Percentiles rank a stretch among this genome's conserved stretches.
Conservation (phyloP, 2,888 invertebrate species). For the Drosophila flavopinicola region DNA sequence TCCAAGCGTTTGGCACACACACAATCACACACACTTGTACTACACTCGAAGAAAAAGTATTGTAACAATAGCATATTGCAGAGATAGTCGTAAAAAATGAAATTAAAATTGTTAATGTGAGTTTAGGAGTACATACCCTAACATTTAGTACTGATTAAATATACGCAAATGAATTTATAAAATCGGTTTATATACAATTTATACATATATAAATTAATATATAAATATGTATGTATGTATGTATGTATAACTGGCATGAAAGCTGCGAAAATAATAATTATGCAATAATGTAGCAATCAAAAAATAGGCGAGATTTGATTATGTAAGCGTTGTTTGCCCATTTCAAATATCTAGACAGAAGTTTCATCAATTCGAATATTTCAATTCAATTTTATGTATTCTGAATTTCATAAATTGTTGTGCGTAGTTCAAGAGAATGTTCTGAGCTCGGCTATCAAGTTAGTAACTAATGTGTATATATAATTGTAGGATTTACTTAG, state of each 20-base stretch:
- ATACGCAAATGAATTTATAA: conserved; percentile 74
- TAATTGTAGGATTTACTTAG: conserved; percentile 12
- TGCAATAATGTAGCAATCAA: conserved; percentile 10
- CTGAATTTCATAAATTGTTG: conserved; percentile 4
- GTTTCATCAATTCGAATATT: not conserved
- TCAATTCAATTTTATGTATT: not conserved
- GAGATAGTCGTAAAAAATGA: conserved; percentile 21
- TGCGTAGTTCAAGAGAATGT: not conserved
- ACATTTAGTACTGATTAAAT: conserved; percentile 73
- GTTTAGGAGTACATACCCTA: conserved; percentile 49
- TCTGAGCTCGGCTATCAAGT: conserved; percentile 6
- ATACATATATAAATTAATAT: conserved; percentile 25
- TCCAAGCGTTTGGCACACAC: conserved; percentile 8
- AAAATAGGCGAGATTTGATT: conserved; percentile 1
- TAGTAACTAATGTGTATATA: conserved; percentile 14
- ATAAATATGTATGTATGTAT: no score
- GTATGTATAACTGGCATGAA: not conserved
- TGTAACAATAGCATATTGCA: conserved; percentile 21
- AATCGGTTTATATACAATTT: conserved; percentile 70
- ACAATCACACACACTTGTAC: conserved; percentile 3
- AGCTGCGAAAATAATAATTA: conserved; percentile 6
- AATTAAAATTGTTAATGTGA: conserved; percentile 62
- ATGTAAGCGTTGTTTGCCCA: conserved; percentile 3
- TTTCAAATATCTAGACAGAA: not conserved
- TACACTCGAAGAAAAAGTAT: conserved; percentile 6